Conservation (phyloP, 2,113 vertebrate species). For the Brevimyrus niger region DNA sequence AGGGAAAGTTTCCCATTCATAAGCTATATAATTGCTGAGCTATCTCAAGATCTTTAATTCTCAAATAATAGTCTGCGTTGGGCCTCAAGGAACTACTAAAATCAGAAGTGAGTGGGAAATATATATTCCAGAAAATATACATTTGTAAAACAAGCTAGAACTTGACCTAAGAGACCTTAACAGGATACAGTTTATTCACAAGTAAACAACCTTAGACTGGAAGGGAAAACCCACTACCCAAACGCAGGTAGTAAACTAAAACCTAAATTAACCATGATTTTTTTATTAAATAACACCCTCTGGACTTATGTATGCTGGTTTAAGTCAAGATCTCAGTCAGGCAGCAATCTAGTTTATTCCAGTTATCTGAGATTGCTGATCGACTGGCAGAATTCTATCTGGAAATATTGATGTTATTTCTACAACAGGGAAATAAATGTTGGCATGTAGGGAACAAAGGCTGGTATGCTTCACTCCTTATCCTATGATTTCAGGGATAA, state of each 20-base stretch:
- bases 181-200: not conserved
- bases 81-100: not conserved
- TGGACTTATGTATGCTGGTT: not conserved
- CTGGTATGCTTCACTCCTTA: not conserved
- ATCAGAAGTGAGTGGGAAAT: not conserved
- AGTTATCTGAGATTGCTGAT: not conserved
- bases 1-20: not conserved
- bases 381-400: not conserved
- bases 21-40: not conserved
- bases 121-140: not conserved
- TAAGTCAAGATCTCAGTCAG: not conserved
- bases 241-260: slow-evolving; percentile 17
- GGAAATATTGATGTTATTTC: not conserved
- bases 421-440: not conserved
- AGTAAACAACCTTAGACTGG: not conserved
- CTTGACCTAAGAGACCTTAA: not conserved
- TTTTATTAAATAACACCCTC: not conserved
- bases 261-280: not conserved
- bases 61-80: not conserved
- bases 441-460: not conserved
- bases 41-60: not conserved
- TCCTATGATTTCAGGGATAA: not conserved
- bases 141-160: not conserved
- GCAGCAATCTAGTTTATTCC: not conserved
- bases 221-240: slow-evolving; percentile 7